Base-by-base conservation (phyloP, 1,140 invertebrate species). In the Cotesia glomerata region DNA sequence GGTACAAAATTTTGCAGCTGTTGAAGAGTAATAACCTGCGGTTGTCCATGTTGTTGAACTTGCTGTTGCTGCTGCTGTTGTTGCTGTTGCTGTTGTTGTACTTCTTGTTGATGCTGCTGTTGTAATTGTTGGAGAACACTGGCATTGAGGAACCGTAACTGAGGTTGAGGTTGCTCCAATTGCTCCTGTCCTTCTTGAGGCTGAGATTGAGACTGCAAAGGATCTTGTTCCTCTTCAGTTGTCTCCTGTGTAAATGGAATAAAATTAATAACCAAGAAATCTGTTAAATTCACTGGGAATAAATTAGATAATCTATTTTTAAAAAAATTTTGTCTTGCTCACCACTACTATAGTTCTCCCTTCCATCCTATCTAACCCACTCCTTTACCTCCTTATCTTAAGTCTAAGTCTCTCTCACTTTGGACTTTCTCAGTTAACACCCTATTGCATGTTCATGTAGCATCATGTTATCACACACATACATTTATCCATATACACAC, bases 1-100 rank as follows among this genome's bases (percentile, higher is more conserved):
- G 88, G 87, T 75, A 90, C 81, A 75, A 89, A 88, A 74, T 88
- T 89, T 69, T 90, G 89, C 62, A 89, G 74, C 70, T 90, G 89
- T 51, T 88, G 86, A 39, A 89, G 73, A 9, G 89, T 89, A 34
- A 90, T 89, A 45, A 90, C 86, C 76, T 89, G 88, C 0, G 86
- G 84, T 32, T 86, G 84, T 56, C 86, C 84, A 58, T 81, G 78
- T 14, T 83, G 82, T 3, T 81, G 74, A 71, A 84, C 81, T 74
- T 85, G 84, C 34, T 86, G 81, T n/a, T 85, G 78, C 26, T 84
- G 79, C 18, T 76, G 76, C 54, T 73, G 69, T 72, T 77, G 74
- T 62, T 81, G 79, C 26, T 80, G 71, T 16, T 74, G 73, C 35
- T 76, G 69, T 69, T 79, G 75, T 49, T 79, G 73, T 35, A 73